Conservation (phyloP, 2,113 vertebrate species). For the Oriolus oriolus region DNA sequence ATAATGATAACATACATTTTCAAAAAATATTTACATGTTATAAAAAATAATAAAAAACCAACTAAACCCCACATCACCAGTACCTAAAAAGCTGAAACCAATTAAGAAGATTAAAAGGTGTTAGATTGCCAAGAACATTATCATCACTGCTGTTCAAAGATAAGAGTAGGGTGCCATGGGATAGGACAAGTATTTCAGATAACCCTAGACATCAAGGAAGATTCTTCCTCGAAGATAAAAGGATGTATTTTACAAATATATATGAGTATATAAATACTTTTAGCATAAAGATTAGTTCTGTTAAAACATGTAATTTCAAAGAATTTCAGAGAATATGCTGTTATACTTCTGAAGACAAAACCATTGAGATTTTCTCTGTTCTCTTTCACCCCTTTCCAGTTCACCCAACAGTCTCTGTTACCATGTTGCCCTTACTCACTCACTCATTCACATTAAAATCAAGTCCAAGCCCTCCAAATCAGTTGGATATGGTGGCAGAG, state of each 20-base stretch:
- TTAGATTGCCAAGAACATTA: neutral
- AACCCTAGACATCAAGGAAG: neutral
- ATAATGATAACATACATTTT: neutral
- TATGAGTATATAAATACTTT: neutral
- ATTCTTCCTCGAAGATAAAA: neutral
- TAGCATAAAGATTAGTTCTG: neutral
- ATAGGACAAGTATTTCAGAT: neutral
- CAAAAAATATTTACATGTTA: neutral
- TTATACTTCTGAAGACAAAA: neutral
- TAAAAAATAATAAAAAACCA: neutral
- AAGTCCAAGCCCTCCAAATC: neutral
- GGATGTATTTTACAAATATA: neutral
- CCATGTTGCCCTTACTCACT: neutral
- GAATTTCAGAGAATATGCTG: neutral
- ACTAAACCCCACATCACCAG: neutral
- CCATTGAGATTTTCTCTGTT: neutral
- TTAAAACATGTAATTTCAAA: neutral
- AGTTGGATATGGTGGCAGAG: neutral
- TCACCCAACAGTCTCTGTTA: neutral
- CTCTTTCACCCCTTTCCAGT: neutral
- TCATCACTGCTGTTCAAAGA: neutral
- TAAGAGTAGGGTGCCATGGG: neutral
- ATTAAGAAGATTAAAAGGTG: neutral
- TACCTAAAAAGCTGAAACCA: neutral
- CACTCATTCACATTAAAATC: neutral